Evolutionary conservation across 2,888 invertebrate genomes (phyloP), one percentile per base, ranked within the genome.

Genomic region (Eurytoma adleriae): DNA sequence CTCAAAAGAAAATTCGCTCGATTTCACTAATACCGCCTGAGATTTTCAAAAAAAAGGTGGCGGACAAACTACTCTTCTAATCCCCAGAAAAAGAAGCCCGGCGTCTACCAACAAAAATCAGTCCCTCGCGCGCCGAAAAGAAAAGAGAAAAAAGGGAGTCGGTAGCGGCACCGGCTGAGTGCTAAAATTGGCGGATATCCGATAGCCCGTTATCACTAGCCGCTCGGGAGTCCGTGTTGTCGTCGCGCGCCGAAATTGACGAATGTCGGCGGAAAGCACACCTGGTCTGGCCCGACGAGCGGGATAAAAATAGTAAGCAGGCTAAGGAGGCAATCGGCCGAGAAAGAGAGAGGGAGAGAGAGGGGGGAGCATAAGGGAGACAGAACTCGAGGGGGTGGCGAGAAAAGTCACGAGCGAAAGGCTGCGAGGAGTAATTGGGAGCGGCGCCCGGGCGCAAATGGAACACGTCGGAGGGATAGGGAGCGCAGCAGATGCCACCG

Each of bases 221-320:
- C 54, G 20, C 66, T 24, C 30, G 7, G 12, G 64, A 70, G 30
- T 52, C 27, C 14, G 18, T 59, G 50, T 30, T 68, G 66, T 10
- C 16, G 10, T 12, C 30, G 12, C 66, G 10, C 18, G 18, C 64
- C 48, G 48, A 67, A 80, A 76, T 77, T 69, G 72, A 72, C 72
- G 76, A 77, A 50, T 66, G 30, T 24, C 52, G 59, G 50, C 59
- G 18, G 68, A 73, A 78, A 62, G 69, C 69, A 30, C 18, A 64
- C 69, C 30, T 62, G 62, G 27, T 16, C 70, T 40, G 13, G 3
- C 50, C 12, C 27, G 40, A 27, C 30, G 69, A n/a, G 64, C 64
- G 64, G 71, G 69, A 64, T 72, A 77, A 77, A 77, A 80, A 80
- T 76, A 77, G 69, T 77, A 72, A 80, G 56, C 68, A 72, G 72